A percentile compares a stretch with the other conserved stretches of the same genome.
These are phyloP conservation scores for Mesocentrotus franciscanus DNA, from an alignment of 53 echinoderm and acorn worm species.

Conservation along the genomic window DNA sequence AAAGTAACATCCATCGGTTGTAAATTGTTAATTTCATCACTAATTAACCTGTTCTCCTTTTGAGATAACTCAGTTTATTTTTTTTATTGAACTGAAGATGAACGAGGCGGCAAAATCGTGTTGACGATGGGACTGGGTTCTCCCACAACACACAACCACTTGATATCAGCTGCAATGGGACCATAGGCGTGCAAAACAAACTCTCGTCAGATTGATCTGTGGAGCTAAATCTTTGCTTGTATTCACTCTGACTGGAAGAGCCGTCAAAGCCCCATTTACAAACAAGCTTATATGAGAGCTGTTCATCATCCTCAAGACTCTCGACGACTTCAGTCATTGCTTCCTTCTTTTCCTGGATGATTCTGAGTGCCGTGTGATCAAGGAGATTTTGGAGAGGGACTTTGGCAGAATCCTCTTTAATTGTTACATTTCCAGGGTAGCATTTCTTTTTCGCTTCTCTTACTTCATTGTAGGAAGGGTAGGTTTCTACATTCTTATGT, in stretches of 20 bases:
- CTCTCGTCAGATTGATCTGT: conserved; percentile 51
- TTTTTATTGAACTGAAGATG: conserved; percentile 57
- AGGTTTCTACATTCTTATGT: conserved; percentile 60
- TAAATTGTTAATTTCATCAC: conserved; percentile 54
- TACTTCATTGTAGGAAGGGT: conserved; percentile 71
- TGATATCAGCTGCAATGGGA: conserved; percentile 72
- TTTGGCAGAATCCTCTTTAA: conserved; percentile 70
- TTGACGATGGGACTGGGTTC: conserved; percentile 74
- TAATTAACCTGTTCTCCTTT: conserved; percentile 49
- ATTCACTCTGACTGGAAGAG: conserved; percentile 69
- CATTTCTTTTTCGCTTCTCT: conserved; percentile 71
- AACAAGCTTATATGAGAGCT: conserved; percentile 49
- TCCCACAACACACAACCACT: conserved; percentile 66
- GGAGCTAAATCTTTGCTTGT: conserved; percentile 62
- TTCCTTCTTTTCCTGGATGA: conserved; percentile 68
- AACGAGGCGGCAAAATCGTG: conserved; percentile 62
- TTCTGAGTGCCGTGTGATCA: conserved; percentile 69
- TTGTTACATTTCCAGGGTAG: conserved; percentile 61
- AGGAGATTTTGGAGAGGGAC: conserved; percentile 71
- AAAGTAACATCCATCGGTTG: conserved; percentile 65
- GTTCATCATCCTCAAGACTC: conserved; percentile 54
- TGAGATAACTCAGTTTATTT: conserved; percentile 61
- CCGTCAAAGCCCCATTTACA: conserved; percentile 77
- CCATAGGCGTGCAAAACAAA: conserved; percentile 72
- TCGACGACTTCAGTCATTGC: conserved; percentile 61